Evolutionary conservation across 2,797 vertebrate species (phyloP), one percentile per base, ranked within the genome.

Genomic region (Helarctos malayanus): DNA sequence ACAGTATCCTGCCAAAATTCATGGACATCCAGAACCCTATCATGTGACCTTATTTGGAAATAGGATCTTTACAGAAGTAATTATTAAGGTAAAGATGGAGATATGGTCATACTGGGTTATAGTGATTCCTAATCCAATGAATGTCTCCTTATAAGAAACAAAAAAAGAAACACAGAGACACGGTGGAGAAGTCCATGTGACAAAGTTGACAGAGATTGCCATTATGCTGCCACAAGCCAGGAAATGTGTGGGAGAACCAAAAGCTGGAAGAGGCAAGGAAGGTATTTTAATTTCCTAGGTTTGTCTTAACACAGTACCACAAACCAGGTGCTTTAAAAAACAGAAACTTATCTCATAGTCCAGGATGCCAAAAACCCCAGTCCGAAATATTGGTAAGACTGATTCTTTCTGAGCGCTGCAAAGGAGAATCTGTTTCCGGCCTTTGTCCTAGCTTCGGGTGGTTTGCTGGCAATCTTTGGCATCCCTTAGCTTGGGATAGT

Each of bases 181-280:
- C 4, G 52, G 8, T 19, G 0, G 2, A 73, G 15, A 71, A 38
- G n/a, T 29, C 29, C 5, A 27, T 19, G 4, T 45, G 25, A 32
- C 71, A 41, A 57, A 0, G 0, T 41, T 52, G 10, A 21, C 25
- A 47, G 45, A 56, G 35, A 6, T 1, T 7, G 15, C 10, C 49
- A 12, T 29, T 35, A 2, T 1, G 6, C 12, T 75, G n/a, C 27
- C 25, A 38, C 10, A 1, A 59, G 38, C 4, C 15, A 12, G 61
- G 21, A 15, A 23, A 49, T 8, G 56, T 1, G 1, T n/a, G 14
- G 14, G 32, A 2, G 0, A 13, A 4, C 2, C 6, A 56, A 9
- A 75, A 65, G 10, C 13, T 23, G 19, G 7, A 18, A 57, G 47
- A 78, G 9, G 3, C 25, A 19, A 82, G 5, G 45, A 56, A 81